These are phyloP conservation scores for Nycteola revayana DNA, from an alignment of 2,888 invertebrate genomes.

Conservation along the genomic window DNA sequence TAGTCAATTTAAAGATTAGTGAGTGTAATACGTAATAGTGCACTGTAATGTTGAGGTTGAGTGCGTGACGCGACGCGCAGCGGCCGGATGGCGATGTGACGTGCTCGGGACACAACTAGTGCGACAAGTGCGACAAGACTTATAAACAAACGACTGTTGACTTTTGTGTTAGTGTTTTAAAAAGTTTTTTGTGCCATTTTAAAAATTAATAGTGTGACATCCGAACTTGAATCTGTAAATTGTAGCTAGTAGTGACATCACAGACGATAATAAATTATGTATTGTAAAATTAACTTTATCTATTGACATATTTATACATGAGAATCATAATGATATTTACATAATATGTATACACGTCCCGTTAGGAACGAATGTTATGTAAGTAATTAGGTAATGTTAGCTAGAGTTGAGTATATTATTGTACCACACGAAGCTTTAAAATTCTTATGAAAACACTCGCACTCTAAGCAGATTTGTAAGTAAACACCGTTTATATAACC, in stretches of 20 bases:
- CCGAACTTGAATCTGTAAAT: constrained; percentile 81
- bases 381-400: constrained; percentile 76
- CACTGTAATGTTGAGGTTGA: constrained; percentile 35
- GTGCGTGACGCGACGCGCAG: constrained; percentile 18
- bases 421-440: constrained; percentile 82
- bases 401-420: constrained; percentile 72
- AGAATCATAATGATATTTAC: constrained; percentile 76
- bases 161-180: constrained; percentile 80
- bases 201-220: constrained; percentile 78
- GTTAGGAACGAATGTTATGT: constrained; percentile 81
- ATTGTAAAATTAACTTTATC: constrained; percentile 75
- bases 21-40: constrained; percentile 35
- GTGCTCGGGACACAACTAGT: constrained; percentile 41
- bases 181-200: constrained; percentile 81
- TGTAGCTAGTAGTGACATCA: constrained; percentile 74
- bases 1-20: constrained; percentile 73
- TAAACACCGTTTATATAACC: constrained; percentile 54
- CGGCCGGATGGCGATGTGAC: constrained; percentile 38
- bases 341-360: constrained; percentile 82
- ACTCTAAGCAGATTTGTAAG: constrained; percentile 74
- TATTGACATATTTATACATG: constrained; percentile 81
- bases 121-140: constrained; percentile 63
- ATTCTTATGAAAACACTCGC: constrained; percentile 82
- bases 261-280: constrained; percentile 77
- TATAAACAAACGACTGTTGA: constrained; percentile 67